Conservation (phyloP, 2,113 vertebrate genomes). For the Gallinago paraguaiae region DNA sequence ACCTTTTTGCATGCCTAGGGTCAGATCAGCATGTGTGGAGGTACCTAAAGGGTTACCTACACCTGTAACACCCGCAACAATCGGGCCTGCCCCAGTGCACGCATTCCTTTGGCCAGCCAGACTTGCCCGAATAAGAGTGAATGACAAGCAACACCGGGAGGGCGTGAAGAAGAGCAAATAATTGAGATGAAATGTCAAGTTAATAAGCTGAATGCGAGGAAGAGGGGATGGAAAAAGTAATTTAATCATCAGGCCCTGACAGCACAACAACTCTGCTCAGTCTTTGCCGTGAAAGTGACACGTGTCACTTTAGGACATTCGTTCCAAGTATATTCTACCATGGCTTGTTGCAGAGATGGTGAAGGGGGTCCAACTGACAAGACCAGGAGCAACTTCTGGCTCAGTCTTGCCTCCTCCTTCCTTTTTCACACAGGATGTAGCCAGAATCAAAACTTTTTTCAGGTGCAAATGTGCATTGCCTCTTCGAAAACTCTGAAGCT, state of each 20-base stretch:
- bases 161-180: neutral
- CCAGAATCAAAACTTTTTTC: neutral
- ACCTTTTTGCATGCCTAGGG: accelerated
- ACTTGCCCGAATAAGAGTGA: neutral
- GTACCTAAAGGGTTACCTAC: neutral
- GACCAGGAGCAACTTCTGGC: neutral
- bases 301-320: accelerated
- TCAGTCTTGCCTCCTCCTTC: neutral
- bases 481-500: neutral
- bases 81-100: neutral
- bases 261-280: neutral
- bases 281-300: accelerated
- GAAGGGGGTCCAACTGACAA: neutral
- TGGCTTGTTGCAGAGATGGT: accelerated
- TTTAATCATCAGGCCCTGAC: neutral
- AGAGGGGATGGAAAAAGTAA: neutral
- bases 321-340: neutral
- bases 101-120: neutral
- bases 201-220: accelerated
- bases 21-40: accelerated
- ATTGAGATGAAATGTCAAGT: neutral
- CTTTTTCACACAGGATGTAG: neutral
- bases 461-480: neutral
- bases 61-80: neutral
- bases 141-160: neutral